Percentiles rank a stretch among this genome's conserved stretches.
These are phyloP conservation scores for Platalea minor DNA, from an alignment of 2,797 vertebrate genomes.

Conservation along the genomic window DNA sequence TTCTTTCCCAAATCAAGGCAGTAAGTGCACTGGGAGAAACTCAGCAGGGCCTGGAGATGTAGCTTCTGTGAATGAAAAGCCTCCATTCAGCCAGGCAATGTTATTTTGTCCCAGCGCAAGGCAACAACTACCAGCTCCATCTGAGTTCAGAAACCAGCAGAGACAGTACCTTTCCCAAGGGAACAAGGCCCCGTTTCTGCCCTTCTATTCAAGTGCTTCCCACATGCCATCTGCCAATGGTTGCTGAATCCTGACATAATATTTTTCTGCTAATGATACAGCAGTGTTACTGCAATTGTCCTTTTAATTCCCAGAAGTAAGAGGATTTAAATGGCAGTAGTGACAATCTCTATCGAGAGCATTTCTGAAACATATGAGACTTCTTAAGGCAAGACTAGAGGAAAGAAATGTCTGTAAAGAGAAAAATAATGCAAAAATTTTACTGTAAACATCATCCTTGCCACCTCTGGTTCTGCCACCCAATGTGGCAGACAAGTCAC, in stretches of 20 bases:
- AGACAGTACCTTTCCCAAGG: neutral
- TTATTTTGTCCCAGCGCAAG: neutral
- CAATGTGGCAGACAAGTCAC: neutral
- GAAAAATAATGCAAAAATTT: neutral
- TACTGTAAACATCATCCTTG: neutral
- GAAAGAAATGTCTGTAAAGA: neutral
- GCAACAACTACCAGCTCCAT: neutral
- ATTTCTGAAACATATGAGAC: neutral
- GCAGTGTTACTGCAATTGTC: neutral
- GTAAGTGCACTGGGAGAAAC: neutral
- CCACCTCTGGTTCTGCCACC: neutral
- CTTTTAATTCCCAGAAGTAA: neutral
- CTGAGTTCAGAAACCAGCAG: neutral
- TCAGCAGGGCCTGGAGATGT: neutral
- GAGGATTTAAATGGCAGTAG: neutral
- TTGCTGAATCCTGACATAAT: neutral
- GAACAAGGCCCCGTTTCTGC: neutral
- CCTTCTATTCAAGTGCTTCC: neutral
- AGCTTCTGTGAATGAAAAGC: neutral
- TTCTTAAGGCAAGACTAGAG: neutral
- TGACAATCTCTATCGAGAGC: neutral
- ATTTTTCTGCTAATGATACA: neutral
- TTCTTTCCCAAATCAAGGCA: neutral
- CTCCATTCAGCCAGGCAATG: neutral
- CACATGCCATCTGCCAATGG: fast-evolving